Base-by-base conservation (phyloP, 2,888 invertebrate genomes). In the Cheilosia urbana region DNA sequence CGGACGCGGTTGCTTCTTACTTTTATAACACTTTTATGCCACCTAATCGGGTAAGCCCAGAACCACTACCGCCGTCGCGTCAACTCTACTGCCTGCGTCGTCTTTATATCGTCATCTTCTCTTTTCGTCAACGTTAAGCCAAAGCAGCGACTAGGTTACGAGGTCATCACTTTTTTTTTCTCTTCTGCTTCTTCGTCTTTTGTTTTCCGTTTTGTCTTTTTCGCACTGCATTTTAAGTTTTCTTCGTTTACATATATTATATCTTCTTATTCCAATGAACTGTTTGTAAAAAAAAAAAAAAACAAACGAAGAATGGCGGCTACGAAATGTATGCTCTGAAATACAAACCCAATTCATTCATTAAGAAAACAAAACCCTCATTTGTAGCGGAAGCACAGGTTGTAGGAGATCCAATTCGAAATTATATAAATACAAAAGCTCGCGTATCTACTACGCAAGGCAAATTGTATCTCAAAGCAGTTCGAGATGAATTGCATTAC, bases 141-240 rank as follows among this genome's bases (percentile, higher is more conserved):
- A 63, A 68, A 53, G 40, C 37, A 63, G 73, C 80, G 80, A 84
- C 84, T 84, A 71, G 84, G 84, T 84, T 84, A 84, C 80, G 84
- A 84, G 84, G 84, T 80, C 84, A 84, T 60, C 80, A 80, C 15
- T 80, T 75, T 80, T 69, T 47, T 66, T 80, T 69, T 47, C 60
- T 34, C 60, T 63, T 57, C 42, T 63, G 47, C 24, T 30, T 45
- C 42, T 55, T 21, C 42, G 21, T 7, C 49, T 68, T 53, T 37
- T 30, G 68, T 55, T 45, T 17, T 11, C 49, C 49, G 42, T 42
- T 58, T 65, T 79, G 66, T 17, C 53, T 57, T 69, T 63, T 58
- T 79, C 58, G 45, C 68, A 63, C 11, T 72, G 66, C 66, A 78
- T 58, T 79, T 79, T 9, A 75, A 63, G 21, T 84, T 58, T 75